Conservation (phyloP, 1,140 invertebrate genomes). For the Cydia strobilella region DNA sequence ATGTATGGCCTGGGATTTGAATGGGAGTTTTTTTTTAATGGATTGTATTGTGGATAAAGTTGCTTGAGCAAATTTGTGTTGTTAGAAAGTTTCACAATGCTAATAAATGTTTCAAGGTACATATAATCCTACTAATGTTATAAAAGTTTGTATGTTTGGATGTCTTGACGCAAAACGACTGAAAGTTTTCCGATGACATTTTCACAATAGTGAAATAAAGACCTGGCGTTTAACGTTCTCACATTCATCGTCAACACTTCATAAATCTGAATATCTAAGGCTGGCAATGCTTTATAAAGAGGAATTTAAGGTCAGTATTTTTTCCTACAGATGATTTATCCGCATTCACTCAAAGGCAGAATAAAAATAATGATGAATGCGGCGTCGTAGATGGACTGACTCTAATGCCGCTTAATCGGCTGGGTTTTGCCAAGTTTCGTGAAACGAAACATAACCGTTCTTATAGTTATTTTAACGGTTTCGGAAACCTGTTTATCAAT, state of each 20-base stretch:
- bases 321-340: background rate
- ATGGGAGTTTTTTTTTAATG: conserved; percentile 25
- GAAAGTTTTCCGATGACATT: no score
- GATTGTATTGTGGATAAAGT: conserved; percentile 6
- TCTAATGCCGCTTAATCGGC: background rate
- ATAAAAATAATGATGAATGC: conserved; percentile 4
- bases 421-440: background rate
- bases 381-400: background rate
- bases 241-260: no score
- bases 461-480: background rate
- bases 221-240: no score
- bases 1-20: conserved; percentile 23
- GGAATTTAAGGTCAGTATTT: no score
- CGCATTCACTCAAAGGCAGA: background rate
- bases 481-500: no score
- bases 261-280: no score
- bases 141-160: no score
- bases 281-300: no score
- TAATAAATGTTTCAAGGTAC: no score
- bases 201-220: no score
- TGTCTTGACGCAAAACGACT: no score
- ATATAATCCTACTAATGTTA: no score
- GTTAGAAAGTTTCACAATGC: background rate
- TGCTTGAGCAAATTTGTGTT: background rate
- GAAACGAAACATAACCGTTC: background rate